phyloP scores from a whole-genome alignment of 1,140 invertebrate genomes.

The Elymnias hypermnestra region DNA sequence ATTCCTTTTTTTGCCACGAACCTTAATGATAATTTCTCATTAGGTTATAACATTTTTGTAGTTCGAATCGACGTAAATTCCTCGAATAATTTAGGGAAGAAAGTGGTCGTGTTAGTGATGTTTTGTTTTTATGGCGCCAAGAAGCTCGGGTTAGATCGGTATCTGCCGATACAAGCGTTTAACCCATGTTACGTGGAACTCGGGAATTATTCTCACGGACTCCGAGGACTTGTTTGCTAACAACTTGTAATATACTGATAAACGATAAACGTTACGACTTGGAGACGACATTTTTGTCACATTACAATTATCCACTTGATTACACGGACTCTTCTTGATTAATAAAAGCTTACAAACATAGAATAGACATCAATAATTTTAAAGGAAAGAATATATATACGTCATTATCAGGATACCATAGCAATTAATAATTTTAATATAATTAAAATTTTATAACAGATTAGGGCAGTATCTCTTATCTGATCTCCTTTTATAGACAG shows the following conservation, averaged over 20 bases:
- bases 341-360: no score
- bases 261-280: slow-evolving; percentile 17
- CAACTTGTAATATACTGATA: slow-evolving; percentile 54
- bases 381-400: no score
- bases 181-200: slow-evolving; percentile 71
- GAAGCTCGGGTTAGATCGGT: slow-evolving; percentile 68
- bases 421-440: no score
- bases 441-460: no score
- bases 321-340: no score
- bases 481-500: no score
- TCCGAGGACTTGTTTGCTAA: slow-evolving; percentile 45
- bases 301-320: slow-evolving; percentile 6
- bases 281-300: slow-evolving; percentile 15
- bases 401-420: no score
- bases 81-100: slow-evolving; percentile 72
- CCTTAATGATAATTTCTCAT: slow-evolving; percentile 74
- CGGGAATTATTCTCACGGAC: slow-evolving; percentile 63
- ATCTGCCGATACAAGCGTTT: slow-evolving; percentile 71
- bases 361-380: no score
- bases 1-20: slow-evolving; percentile 56
- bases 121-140: slow-evolving; percentile 75
- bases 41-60: slow-evolving; percentile 74
- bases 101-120: slow-evolving; percentile 66
- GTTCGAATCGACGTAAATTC: slow-evolving; percentile 70
- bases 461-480: no score